Conservation (phyloP, 2,888 invertebrate species). For the Caenorhabditis wallacei region DNA sequence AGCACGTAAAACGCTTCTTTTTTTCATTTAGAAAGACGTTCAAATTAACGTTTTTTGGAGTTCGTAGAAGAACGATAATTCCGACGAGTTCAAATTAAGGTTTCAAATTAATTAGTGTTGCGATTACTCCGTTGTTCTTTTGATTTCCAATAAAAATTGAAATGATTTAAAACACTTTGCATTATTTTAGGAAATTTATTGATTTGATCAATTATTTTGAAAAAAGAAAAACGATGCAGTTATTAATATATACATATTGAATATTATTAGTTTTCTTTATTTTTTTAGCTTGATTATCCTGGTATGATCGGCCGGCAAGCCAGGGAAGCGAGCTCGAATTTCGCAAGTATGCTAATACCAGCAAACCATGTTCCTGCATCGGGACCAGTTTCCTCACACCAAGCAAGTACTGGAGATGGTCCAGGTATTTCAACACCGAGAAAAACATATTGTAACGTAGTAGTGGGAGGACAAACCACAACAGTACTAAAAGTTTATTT, state of each 20-base stretch:
- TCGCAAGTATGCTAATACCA: conserved; percentile 1
- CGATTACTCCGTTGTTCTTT: no score
- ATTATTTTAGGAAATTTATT: neutral
- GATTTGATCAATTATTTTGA: neutral
- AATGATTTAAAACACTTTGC: no score
- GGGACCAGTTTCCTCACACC: conserved; percentile 36
- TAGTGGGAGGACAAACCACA: conserved; percentile 16
- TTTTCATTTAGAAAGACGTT: neutral
- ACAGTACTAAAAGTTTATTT: conserved; percentile 20
- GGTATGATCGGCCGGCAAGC: conserved; percentile 2
- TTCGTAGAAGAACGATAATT: neutral
- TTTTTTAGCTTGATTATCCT: neutral
- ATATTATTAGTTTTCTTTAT: neutral
- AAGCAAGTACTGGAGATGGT: conserved; percentile 1
- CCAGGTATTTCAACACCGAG: neutral
- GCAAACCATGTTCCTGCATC: conserved; percentile 33
- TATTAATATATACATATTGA: neutral
- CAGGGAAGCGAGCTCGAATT: neutral
- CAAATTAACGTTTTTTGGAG: neutral
- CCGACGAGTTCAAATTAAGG: neutral
- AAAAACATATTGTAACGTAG: neutral
- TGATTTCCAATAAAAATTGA: no score
- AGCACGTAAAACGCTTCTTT: conserved; percentile 18
- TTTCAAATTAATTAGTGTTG: neutral
- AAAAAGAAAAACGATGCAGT: no score